Evolutionary conservation across 2,888 invertebrate species (phyloP), one percentile per base, ranked within the genome.

Genomic region (Dendrolimus houi): DNA sequence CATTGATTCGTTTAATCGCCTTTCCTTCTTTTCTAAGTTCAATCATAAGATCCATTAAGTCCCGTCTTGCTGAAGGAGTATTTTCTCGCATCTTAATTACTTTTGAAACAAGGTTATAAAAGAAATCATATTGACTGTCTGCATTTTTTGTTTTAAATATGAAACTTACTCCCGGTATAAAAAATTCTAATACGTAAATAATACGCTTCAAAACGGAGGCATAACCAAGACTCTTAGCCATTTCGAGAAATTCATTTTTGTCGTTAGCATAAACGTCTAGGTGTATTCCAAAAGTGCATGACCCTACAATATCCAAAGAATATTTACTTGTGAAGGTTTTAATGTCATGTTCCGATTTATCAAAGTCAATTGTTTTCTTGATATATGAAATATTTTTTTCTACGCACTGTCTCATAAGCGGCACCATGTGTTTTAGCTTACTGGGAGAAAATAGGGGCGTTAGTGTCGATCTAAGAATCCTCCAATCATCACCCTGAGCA

Each of bases 41-140:
- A 40, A 80, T 63, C 68, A 79, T 69, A 52, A 76, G 58, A 59
- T 79, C 79, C 60, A 79, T 75, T 52, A 80, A 77, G 55, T 79
- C 79, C 54, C 75, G 77, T 14, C 75, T 69, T 0, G 65, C 65
- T 8, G 71, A 67, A 1, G 72, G 71, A 52, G 65, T 66, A 2
- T 70, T 67, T 55, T 74, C 40, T 29, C 41, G 47, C 9, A 7
- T 8, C 8, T 47, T 47, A 47, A 47, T 47, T 10, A 47, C 47
- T 12, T 47, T 47, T 10, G 47, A 47, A 47, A 47, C 47, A 47
- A 47, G 47, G 9, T 47, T 47, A 10, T 12, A 12, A 12, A 47
- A 47, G 12, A 47, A 47, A 9, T 47, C 47, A 47, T 10, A 47
- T 47, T 47, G 2, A 47, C 47, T 54, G n/a, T 29, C 13, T 41